Evolutionary conservation across 2,888 invertebrate species (phyloP), one percentile per base, ranked within the genome.

Genomic region (Mimumesa dahlbomi): DNA sequence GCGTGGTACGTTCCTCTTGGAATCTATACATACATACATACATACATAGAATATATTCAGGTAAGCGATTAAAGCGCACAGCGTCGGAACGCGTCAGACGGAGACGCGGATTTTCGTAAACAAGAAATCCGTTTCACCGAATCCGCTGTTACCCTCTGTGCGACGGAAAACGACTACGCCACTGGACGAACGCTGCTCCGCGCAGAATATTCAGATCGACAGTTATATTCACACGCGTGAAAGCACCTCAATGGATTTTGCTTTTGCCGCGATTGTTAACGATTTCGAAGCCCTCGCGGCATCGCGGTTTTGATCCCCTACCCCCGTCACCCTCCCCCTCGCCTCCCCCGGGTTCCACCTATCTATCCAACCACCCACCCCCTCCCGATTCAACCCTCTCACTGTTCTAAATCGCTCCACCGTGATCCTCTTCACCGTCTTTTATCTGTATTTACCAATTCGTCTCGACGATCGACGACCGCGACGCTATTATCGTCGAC

Each of bases 181-280:
- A 42, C 49, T 50, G 70, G 64, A 70, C 58, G 63, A 25, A 9
- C 42, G 50, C 53, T 42, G 63, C 63, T 53, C 49, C 54, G 48
- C 21, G 38, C 58, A 46, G 69, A 69, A 58, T 69, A 69, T 72
- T 69, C 69, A 54, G 52, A 57, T 69, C 81, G 79, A 84, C 87
- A 86, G 86, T 87, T 87, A 87, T 86, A 85, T 87, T 87, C 85
- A 83, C 82, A 84, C 82, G 84, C 86, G 69, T 82, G 87, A 80
- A 73, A 82, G 87, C 81, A 82, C 81, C 75, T 84, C 84, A 87
- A 86, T 87, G 79, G 83, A 83, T 80, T 75, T 79, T 73, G 68
- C 81, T 79, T 81, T 82, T 85, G 72, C 82, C 76, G 56, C 81
- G 83, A 86, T 87, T 87, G 85, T 87, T 86, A 86, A 82, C 82